Evolutionary conservation across 2,797 vertebrate genomes (phyloP), one percentile per base, ranked within the genome.

Genomic region (Lepus oiostolus): DNA sequence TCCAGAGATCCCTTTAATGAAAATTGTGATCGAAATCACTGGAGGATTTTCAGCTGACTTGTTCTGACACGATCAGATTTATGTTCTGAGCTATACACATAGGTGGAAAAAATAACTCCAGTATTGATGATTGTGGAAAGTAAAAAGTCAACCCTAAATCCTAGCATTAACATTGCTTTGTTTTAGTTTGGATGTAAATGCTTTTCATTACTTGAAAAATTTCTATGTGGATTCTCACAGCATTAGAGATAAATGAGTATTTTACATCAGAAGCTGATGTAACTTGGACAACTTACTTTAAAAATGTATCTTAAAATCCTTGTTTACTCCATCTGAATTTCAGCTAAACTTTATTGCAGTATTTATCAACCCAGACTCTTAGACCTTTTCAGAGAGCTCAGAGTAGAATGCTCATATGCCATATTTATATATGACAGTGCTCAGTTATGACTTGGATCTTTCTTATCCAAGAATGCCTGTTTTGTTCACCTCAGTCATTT

Each of bases 401-500:
- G 24, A 85, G 30, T 42, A 71, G 62, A n/a, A 35, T 76, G 92
- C 88, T 77, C 26, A 72, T 72, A 81, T 52, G 83, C 85, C 38
- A 11, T 87, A 21, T 81, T 58, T 76, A 58, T 32, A 32, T 71
- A 2, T 60, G 86, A 54, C 22, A 65, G 10, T 82, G 85, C 22
- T 82, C 80, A 35, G 13, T 91, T 85, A 1, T 87, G 38, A 67
- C 35, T 21, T 67, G n/a, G 38, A 95, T 74, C 21, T 80, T 60
- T 21, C 63, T 80, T 42, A 60, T 75, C 58, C 9, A 74, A 80
- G 83, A 79, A 16, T 84, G 14, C 93, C 47, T 50, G 28, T 54
- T 93, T 81, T 82, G 17, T 95, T 90, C 38, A 92, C 14, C 67
- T 67, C 22, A 80, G 68, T 22, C 11, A 54, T 88, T 91, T 26